Conservation (phyloP, 2,113 vertebrate genomes). For the Psittacula cyanocephala region DNA sequence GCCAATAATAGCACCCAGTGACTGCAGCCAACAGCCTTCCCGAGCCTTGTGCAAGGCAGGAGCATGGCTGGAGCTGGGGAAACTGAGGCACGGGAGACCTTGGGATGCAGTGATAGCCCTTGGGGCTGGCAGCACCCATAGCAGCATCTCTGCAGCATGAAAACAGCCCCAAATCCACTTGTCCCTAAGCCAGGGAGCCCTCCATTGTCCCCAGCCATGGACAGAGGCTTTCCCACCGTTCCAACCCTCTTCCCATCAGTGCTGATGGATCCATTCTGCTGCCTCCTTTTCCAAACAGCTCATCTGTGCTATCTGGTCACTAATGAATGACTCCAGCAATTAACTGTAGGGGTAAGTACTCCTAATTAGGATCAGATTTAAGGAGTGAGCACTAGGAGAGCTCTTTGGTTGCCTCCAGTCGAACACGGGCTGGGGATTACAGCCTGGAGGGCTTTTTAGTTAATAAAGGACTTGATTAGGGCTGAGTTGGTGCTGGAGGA, state of each 20-base stretch:
- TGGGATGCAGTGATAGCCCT: background rate
- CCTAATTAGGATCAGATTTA: constrained; percentile 3
- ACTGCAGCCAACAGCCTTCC: background rate
- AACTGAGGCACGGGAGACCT: background rate
- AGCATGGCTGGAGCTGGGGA: background rate
- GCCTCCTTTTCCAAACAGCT: background rate
- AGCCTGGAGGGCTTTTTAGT: background rate
- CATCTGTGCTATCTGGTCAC: background rate
- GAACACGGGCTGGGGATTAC: background rate
- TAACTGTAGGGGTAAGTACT: background rate
- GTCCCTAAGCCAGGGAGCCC: background rate
- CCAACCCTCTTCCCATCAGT: background rate
- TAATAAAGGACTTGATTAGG: background rate
- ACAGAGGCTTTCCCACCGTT: accelerated
- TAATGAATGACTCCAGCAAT: background rate
- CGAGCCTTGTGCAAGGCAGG: background rate
- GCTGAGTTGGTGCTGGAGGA: background rate
- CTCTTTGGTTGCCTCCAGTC: background rate
- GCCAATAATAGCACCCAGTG: background rate
- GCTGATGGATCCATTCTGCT: background rate
- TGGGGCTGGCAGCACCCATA: background rate
- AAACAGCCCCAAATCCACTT: background rate
- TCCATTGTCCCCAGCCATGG: background rate
- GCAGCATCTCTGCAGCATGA: background rate
- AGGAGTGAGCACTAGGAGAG: background rate